phyloP scores from a whole-genome alignment of 2,797 vertebrate species.

The Gadopsis bispinosus region DNA sequence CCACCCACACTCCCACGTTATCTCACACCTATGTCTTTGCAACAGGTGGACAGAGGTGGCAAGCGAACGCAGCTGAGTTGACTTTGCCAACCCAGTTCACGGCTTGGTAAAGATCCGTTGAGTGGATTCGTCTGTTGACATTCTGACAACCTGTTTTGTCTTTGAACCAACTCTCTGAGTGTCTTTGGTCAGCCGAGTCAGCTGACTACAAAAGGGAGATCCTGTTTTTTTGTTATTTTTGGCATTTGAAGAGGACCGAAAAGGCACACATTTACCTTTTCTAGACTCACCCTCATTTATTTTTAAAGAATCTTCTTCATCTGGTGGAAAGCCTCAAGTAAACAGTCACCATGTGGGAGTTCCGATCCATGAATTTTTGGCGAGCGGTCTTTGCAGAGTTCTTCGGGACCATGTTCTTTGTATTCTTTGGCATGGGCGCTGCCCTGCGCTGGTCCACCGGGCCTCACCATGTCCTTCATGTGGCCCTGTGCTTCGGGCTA shows the following conservation, averaged over 20 bases:
- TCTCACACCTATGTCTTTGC: slow-evolving; percentile 82
- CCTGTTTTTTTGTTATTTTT: slow-evolving; percentile 46
- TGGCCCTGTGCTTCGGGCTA: slow-evolving; percentile 94
- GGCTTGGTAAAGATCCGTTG: slow-evolving; percentile 62
- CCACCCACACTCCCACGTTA: slow-evolving; percentile 57
- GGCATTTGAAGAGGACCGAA: slow-evolving; percentile 55
- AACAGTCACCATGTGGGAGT: slow-evolving; percentile 92
- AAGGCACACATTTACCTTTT: slow-evolving; percentile 66
- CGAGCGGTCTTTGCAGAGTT: slow-evolving; percentile 95
- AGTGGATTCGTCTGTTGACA: slow-evolving; percentile 64
- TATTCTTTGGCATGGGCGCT: slow-evolving; percentile 93
- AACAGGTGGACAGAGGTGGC: slow-evolving; percentile 76
- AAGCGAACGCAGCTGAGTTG: slow-evolving; percentile 70
- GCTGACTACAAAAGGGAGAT: slow-evolving; percentile 64
- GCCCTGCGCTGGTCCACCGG: slow-evolving; percentile 92
- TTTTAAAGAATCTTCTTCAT: slow-evolving; percentile 42
- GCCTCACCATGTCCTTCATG: slow-evolving; percentile 89
- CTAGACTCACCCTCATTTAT: slow-evolving; percentile 39
- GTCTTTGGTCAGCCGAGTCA: slow-evolving; percentile 51
- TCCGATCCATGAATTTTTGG: slow-evolving; percentile 95
- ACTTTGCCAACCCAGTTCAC: slow-evolving; percentile 59
- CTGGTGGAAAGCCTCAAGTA: slow-evolving; percentile 54
- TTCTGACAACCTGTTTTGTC: slow-evolving; percentile 48
- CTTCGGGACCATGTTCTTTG: slow-evolving; percentile 95
- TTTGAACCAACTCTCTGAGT: slow-evolving; percentile 46